phyloP scores from a whole-genome alignment of 2,113 vertebrate species.

The Anoplopoma fimbria region DNA sequence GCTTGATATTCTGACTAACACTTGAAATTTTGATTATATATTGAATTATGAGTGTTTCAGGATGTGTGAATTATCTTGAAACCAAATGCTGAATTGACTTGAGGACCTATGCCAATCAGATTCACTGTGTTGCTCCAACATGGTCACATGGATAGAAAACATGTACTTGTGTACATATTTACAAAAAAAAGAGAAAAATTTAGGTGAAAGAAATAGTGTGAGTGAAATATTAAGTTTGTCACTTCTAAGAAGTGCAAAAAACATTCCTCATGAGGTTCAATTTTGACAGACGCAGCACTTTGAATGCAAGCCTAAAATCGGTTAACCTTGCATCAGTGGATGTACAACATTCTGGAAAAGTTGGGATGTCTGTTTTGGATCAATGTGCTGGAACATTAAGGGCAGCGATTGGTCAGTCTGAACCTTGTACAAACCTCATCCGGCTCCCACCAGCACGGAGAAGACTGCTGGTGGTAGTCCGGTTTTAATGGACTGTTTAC shows the following conservation, averaged over 20 bases:
- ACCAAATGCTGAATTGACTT: conserved; percentile 78
- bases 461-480: conserved; percentile 35
- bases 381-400: conserved; percentile 33
- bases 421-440: conserved; percentile 71
- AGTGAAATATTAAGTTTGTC: conserved; percentile 57
- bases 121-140: conserved; percentile 69
- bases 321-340: conserved; percentile 33
- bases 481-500: conserved; percentile 65
- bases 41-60: conserved; percentile 61
- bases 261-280: conserved; percentile 74
- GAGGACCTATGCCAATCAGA: conserved; percentile 78
- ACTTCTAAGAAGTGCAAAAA: conserved; percentile 80
- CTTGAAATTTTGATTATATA: conserved; percentile 77
- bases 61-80: conserved; percentile 71
- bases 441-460: conserved; percentile 35
- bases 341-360: conserved; percentile 4
- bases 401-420: conserved; percentile 42
- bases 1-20: conserved; percentile 74
- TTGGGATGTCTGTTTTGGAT: conserved; percentile 38
- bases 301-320: conserved; percentile 37
- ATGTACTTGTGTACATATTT: conserved; percentile 76
- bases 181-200: background rate
- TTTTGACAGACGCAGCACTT: conserved; percentile 65
- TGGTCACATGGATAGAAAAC: conserved; percentile 55
- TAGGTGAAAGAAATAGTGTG: conserved; percentile 48